Percentiles rank a stretch among this genome's conserved stretches.
Conservation (phyloP, 1,140 invertebrate genomes). For the Trinorchestia longiramus region DNA sequence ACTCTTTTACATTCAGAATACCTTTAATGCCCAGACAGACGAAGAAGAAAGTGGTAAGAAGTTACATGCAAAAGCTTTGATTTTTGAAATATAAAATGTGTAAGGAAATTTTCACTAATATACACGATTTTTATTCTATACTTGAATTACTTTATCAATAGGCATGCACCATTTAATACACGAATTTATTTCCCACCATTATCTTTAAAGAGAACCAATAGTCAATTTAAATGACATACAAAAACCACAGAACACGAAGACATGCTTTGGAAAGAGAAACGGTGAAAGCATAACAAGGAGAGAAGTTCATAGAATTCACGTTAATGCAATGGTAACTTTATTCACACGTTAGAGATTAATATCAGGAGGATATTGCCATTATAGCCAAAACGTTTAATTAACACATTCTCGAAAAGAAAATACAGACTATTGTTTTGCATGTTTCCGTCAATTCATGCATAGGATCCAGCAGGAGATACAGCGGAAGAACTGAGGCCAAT, state of each 20-base stretch:
- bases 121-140: not conserved
- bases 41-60: not conserved
- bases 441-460: not conserved
- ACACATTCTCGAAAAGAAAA: not conserved
- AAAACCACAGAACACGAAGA: not conserved
- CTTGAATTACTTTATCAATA: not conserved
- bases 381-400: not conserved
- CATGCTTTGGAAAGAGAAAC: not conserved
- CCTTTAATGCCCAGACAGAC: not conserved
- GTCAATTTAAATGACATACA: not conserved
- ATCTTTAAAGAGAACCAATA: not conserved
- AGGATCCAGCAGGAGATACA: not conserved
- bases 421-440: not conserved
- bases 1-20: not conserved
- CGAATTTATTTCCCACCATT: not conserved
- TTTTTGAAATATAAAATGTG: not conserved
- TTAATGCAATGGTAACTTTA: no score
- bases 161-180: not conserved
- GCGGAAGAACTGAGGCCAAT: not conserved
- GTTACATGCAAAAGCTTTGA: not conserved
- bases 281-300: not conserved
- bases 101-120: not conserved
- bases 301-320: not conserved
- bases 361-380: not conserved
- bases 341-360: no score